phyloP scores from a whole-genome alignment of 2,113 vertebrate species.

The Salvelinus namaycush region DNA sequence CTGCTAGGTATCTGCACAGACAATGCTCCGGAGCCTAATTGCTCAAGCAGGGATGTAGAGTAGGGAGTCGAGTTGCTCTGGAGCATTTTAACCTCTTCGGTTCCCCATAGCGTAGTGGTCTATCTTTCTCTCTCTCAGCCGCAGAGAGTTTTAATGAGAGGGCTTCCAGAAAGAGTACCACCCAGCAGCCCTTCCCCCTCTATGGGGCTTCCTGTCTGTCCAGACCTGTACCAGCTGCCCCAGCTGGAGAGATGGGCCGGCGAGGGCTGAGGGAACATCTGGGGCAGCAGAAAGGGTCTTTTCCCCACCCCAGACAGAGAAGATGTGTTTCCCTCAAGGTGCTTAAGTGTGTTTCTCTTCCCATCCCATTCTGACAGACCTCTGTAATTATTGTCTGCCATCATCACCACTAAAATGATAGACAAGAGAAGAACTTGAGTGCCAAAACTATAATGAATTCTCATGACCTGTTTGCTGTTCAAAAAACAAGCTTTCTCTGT shows the following conservation, averaged over 20 bases:
- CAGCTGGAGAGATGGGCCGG: not conserved
- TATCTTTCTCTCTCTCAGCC: not conserved
- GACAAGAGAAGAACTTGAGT: no score
- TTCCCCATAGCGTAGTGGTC: not conserved
- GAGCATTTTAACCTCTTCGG: not conserved
- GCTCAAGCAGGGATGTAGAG: not conserved
- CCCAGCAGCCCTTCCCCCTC: constrained; percentile 1
- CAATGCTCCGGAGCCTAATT: not conserved
- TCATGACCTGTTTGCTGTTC: not conserved
- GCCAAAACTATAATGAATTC: no score
- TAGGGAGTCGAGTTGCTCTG: not conserved
- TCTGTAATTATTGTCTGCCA: constrained; percentile 8
- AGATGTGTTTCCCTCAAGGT: not conserved
- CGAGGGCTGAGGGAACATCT: constrained; percentile 1
- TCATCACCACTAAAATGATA: not conserved
- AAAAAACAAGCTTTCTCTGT: not conserved
- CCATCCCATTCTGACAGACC: not conserved
- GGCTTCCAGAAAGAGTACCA: not conserved
- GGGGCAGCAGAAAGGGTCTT: not conserved
- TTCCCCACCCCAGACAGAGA: not conserved
- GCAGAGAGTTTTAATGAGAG: constrained; percentile 5
- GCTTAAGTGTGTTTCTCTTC: not conserved
- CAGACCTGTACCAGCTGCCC: constrained; percentile 1
- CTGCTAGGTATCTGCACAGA: not conserved
- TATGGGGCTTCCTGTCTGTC: not conserved